Base-by-base conservation (phyloP, 2,113 vertebrate species). In the Gambusia affinis region DNA sequence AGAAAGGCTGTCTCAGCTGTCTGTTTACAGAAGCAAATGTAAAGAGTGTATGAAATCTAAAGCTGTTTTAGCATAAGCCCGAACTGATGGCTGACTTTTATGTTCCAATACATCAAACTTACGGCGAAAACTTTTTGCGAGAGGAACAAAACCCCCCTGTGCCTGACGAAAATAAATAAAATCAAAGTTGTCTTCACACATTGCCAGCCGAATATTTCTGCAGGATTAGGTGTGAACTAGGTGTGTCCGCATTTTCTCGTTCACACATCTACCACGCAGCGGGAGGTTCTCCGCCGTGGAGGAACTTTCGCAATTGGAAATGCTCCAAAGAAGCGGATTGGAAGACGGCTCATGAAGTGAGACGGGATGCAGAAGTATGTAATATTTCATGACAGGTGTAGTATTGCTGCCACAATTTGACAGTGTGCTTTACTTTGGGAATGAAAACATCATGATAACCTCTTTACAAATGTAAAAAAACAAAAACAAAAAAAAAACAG, bases 161-260 rank as follows among this genome's bases (percentile, higher is more conserved):
- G 8, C 19, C 24, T 10, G 51, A 61, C 69, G 5, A 35, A 17
- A 39, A 28, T 17, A 61, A 39, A 37, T 22, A 27, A 60, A 70
- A 61, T 15, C 24, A 39, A 71, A 61, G 54, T 15, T 22, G 33
- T 39, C 39, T 61, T 71, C 57, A 71, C n/a, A 71, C 54, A 42
- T 33, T 31, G 54, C 51, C 47, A 33, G 8, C 44, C 22, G 4
- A 60, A 37, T 57, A 6, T 19, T 5, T 60, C 31, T 37, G 31
- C 31, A 60, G 30, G 60, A 29, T 17, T 4, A 35, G 14, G 33
- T 39, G 57, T 71, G 30, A 71, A 61, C 12, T 42, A 61, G 57
- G 69, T 71, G 54, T 61, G 69, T 39, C 57, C 33, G 7, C 33
- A 6, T 71, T 60, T 61, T 17, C 57, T 54, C 14, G 14, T 39